Evolutionary conservation across 1,140 invertebrate species (phyloP), one percentile per base, ranked within the genome.

Genomic region (Melipona quadrifasciata): DNA sequence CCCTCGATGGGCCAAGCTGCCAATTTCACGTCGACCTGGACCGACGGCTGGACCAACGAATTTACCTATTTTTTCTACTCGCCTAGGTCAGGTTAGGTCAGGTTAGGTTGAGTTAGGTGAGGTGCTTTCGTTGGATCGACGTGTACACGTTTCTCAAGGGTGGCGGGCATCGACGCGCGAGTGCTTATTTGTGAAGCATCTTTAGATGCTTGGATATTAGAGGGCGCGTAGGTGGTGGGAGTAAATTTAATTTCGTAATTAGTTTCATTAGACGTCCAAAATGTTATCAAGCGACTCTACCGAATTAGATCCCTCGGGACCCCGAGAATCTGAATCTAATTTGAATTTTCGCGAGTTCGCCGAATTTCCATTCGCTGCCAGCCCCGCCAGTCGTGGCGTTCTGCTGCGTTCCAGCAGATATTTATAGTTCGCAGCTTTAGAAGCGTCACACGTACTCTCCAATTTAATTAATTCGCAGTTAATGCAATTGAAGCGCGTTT

Each of bases 21-120:
- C 92, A 92, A 92, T 93, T 92, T 92, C 81, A 91, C 87, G 68
- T 87, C 39, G 82, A 65, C 75, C 73, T 65, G 65, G 19, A 31
- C 75, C 65, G 19, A 12, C 57, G 24, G 19, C 47, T 31, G 55
- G 39, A 47, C 51, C 65, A n/a, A 71, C 55, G 64, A 67, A 70
- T 89, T 76, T 72, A 83, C 85, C 39, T 86, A 65, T 71, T 74
- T 88, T 71, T 74, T 88, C 84, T 68, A 24, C 47, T 53, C 21
- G 4, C 16, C 21, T 10, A 16, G 39, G 12, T 61, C 8, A 12
- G 24, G 21, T 31, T 31, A 31, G 1, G 31, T 31, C 2, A 31
- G 31, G 31, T 31, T 31, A 2, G 31, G 31, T 31, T 31, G 2
- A 31, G 31, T 4, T 61, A n/a, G 11, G 68, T 6, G 24, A 47